These are phyloP conservation scores for Hirtodrosophila alboralis DNA, from an alignment of 2,888 invertebrate genomes.

Conservation along the genomic window DNA sequence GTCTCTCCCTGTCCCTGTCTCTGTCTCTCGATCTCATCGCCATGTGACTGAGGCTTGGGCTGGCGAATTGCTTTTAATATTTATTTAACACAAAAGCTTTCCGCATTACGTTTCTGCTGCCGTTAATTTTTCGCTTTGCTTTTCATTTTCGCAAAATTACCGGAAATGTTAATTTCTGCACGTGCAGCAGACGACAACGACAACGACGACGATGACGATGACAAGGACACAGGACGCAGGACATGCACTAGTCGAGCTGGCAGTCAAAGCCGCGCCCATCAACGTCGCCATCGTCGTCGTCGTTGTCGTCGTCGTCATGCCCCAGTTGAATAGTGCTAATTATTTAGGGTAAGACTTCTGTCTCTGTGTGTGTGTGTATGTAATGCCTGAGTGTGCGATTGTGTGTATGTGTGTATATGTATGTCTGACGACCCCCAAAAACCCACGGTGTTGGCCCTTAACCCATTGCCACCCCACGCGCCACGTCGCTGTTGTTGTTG, in stretches of 20 bases:
- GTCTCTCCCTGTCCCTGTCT: background rate
- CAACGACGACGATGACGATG: slow-evolving; percentile 22
- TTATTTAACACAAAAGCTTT: slow-evolving; percentile 79
- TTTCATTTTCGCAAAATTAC: slow-evolving; percentile 80
- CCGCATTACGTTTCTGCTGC: slow-evolving; percentile 73
- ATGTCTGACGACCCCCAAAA: slow-evolving; percentile 49
- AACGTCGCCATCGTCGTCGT: slow-evolving; percentile 56
- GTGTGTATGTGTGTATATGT: slow-evolving; percentile 23
- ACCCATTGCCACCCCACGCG: slow-evolving; percentile 67
- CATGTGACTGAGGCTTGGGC: slow-evolving; percentile 49
- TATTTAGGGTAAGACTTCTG: slow-evolving; percentile 78
- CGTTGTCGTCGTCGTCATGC: slow-evolving; percentile 58
- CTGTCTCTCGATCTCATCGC: slow-evolving; percentile 22
- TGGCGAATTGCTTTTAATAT: slow-evolving; percentile 76
- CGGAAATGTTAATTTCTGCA: slow-evolving; percentile 80
- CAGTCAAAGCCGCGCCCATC: slow-evolving; percentile 70
- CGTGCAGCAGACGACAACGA: slow-evolving; percentile 65
- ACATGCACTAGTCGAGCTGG: slow-evolving; percentile 39
- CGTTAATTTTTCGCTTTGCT: slow-evolving; percentile 79
- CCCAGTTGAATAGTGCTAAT: slow-evolving; percentile 81
- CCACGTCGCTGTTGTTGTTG: slow-evolving; percentile 29
- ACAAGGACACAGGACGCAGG: slow-evolving; percentile 55
- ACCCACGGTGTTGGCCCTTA: slow-evolving; percentile 68
- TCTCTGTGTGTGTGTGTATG: slow-evolving; percentile 15
- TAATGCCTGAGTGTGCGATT: slow-evolving; percentile 14